A percentile compares a stretch with the other conserved stretches of the same genome.
phyloP scores from a whole-genome alignment of 2,113 vertebrate species.

The Cathartes aura region DNA sequence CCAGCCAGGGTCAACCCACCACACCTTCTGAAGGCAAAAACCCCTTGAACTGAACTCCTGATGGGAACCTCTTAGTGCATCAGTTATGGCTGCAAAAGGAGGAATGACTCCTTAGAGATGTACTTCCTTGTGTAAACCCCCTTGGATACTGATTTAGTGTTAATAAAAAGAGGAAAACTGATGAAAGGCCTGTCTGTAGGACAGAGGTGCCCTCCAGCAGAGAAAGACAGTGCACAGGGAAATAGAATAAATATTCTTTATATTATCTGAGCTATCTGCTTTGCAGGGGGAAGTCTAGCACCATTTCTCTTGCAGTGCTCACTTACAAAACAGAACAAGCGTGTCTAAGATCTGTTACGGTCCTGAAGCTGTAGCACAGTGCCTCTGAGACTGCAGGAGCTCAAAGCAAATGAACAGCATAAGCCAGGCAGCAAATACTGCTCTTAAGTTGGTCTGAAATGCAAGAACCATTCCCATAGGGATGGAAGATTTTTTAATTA shows the following conservation, averaged over 20 bases:
- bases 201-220: conserved; percentile 2
- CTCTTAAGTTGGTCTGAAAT: not conserved
- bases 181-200: not conserved
- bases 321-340: not conserved
- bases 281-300: not conserved
- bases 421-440: not conserved
- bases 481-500: not conserved
- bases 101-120: not conserved
- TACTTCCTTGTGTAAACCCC: not conserved
- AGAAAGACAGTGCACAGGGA: not conserved
- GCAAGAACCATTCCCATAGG: not conserved
- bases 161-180: conserved; percentile 10
- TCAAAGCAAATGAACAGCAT: not conserved
- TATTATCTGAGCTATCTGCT: not conserved
- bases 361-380: not conserved
- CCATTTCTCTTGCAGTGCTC: not conserved
- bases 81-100: not conserved
- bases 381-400: not conserved
- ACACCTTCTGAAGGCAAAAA: not conserved
- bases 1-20: too few relatives aligned
- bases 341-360: not conserved
- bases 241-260: not conserved
- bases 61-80: not conserved
- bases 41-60: not conserved
- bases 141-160: not conserved